A percentile compares a stretch with the other conserved stretches of the same genome.
Evolutionary conservation across 2,113 vertebrate species (phyloP).

Genomic region (Climacteris rufus): DNA sequence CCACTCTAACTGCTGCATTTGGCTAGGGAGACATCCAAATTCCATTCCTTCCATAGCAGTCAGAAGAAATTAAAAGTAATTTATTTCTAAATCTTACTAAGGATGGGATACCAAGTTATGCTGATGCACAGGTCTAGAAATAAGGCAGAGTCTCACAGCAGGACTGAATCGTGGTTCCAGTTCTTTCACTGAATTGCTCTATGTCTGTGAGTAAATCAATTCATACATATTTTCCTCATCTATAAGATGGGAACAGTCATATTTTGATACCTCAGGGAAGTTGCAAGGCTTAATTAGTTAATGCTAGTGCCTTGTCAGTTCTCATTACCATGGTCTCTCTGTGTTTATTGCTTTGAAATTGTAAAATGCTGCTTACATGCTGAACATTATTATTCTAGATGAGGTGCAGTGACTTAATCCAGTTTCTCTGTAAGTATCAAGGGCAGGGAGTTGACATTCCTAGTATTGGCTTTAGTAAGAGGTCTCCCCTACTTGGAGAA

Average conservation of each 20-base stretch:
- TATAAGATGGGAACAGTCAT: background rate
- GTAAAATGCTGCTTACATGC: background rate
- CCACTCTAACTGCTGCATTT: background rate
- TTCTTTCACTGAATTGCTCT: background rate
- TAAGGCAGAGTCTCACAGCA: background rate
- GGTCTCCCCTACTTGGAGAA: background rate
- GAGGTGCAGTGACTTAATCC: background rate
- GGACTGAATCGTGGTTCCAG: background rate
- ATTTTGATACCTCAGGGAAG: background rate
- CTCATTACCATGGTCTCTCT: conserved; percentile 8
- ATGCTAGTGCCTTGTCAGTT: conserved; percentile 5
- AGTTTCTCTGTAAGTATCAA: background rate
- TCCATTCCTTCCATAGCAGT: background rate
- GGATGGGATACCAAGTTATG: background rate
- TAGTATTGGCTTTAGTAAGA: background rate
- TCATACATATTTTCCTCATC: background rate
- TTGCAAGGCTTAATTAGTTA: background rate
- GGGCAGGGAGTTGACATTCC: background rate
- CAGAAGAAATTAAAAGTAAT: background rate
- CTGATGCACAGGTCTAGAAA: rapidly evolving
- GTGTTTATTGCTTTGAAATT: conserved; percentile 24
- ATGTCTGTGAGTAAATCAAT: background rate
- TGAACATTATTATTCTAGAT: background rate
- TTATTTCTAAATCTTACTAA: background rate
- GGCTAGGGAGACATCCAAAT: background rate